phyloP scores from a whole-genome alignment of 2,113 vertebrate genomes.

The Axis porcinus region DNA sequence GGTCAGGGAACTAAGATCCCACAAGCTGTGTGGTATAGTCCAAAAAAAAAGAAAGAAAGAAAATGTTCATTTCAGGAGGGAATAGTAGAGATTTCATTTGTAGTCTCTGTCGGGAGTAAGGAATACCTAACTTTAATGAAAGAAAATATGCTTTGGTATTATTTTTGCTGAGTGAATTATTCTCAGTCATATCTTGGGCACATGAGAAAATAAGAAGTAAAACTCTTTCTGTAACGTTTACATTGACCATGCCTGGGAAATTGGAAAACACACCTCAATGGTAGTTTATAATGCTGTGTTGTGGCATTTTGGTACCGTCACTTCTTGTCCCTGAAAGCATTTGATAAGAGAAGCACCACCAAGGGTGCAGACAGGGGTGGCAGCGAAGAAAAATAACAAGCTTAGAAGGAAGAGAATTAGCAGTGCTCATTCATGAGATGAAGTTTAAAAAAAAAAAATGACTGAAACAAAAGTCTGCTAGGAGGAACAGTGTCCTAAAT shows the following conservation, averaged over 20 bases:
- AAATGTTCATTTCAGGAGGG: neutral
- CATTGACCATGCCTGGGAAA: neutral
- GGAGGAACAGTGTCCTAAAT: neutral
- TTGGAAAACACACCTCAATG: neutral
- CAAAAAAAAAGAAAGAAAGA: neutral
- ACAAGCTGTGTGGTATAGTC: neutral
- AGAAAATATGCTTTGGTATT: neutral
- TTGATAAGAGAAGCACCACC: neutral
- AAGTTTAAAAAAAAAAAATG: neutral
- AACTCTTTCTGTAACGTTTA: neutral
- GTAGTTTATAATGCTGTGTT: neutral
- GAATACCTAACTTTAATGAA: neutral
- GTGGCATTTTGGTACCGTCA: neutral
- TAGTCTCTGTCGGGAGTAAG: neutral
- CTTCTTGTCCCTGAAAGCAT: neutral
- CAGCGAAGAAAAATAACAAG: neutral
- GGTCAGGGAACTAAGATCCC: neutral
- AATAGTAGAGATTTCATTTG: neutral
- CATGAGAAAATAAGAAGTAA: neutral
- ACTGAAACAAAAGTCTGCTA: neutral
- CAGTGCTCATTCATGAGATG: neutral
- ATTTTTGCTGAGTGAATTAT: neutral
- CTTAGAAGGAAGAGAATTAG: neutral
- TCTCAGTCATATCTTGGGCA: neutral
- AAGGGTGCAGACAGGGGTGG: neutral